Percentiles rank a stretch among this genome's conserved stretches.
phyloP scores from a whole-genome alignment of 53 echinoderm and acorn worm genomes.

The Echinarachnius parma region DNA sequence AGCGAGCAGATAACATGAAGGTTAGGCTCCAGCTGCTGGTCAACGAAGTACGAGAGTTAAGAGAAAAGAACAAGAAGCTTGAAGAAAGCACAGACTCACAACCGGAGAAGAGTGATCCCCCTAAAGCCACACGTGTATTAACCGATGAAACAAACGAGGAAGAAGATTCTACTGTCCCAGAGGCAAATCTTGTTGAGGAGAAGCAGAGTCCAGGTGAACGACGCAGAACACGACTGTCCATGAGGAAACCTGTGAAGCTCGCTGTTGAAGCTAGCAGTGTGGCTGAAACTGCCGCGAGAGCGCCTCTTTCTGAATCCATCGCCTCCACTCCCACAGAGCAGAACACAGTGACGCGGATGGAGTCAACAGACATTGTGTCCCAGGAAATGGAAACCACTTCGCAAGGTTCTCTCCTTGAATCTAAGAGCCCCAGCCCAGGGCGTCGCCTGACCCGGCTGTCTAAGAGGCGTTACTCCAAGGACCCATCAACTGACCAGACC shows the following conservation, averaged over 20 bases:
- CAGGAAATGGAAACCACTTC: no score
- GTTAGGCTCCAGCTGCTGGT: background rate
- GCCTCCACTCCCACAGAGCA: no score
- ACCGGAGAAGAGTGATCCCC: background rate
- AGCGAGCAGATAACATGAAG: background rate
- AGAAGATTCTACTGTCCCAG: background rate
- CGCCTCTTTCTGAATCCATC: no score
- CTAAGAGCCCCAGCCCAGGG: slow-evolving; percentile 34
- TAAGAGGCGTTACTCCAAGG: slow-evolving; percentile 31
- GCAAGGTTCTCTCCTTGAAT: no score
- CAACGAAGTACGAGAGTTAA: background rate
- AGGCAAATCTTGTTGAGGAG: background rate
- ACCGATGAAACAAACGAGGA: background rate
- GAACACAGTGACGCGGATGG: no score
- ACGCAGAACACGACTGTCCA: slow-evolving; percentile 25
- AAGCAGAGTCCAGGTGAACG: slow-evolving; percentile 9
- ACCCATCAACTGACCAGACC: background rate
- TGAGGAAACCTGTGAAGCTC: background rate
- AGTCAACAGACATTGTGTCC: no score
- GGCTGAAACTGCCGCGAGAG: background rate
- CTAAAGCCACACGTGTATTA: background rate
- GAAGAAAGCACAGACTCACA: background rate
- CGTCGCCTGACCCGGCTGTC: slow-evolving; percentile 30
- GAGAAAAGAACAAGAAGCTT: slow-evolving; percentile 22
- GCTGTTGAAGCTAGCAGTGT: background rate